These are phyloP conservation scores for Agrochola lychnidis DNA, from an alignment of 2,888 invertebrate genomes.

Conservation along the genomic window DNA sequence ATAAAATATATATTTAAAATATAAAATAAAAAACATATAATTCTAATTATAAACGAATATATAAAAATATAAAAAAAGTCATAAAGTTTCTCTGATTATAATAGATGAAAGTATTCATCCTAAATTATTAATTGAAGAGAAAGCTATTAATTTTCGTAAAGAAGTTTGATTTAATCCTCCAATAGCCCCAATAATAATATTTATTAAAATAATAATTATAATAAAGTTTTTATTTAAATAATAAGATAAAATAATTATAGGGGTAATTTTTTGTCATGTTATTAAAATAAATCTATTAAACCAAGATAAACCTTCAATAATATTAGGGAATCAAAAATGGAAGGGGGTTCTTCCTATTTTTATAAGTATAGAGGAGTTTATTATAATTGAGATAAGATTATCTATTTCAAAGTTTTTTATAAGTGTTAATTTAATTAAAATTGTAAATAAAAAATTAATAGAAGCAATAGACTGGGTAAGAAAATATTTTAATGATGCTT, in stretches of 20 bases:
- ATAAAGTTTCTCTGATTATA: slow-evolving; percentile 85
- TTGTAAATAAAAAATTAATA: slow-evolving; percentile 88
- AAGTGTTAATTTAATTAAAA: slow-evolving; percentile 81
- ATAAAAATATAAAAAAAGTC: slow-evolving; percentile 85
- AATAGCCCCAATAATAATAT: slow-evolving; percentile 87
- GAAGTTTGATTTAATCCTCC: slow-evolving; percentile 90
- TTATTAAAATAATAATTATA: slow-evolving; percentile 84
- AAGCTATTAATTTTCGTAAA: slow-evolving; percentile 91
- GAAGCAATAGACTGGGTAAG: slow-evolving; percentile 91
- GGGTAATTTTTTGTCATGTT: slow-evolving; percentile 92
- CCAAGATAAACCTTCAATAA: slow-evolving; percentile 91
- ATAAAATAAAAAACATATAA: slow-evolving; percentile 86
- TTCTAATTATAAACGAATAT: slow-evolving; percentile 85
- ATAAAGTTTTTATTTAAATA: slow-evolving; percentile 84
- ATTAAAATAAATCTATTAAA: slow-evolving; percentile 89
- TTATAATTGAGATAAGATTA: slow-evolving; percentile 77
- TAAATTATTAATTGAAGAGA: slow-evolving; percentile 92
- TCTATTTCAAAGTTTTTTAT: slow-evolving; percentile 79
- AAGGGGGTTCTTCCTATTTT: slow-evolving; percentile 91
- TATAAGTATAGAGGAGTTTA: slow-evolving; percentile 85
- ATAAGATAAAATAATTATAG: slow-evolving; percentile 89
- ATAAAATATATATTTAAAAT: slow-evolving; percentile 86
- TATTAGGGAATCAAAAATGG: slow-evolving; percentile 91
- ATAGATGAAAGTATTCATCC: slow-evolving; percentile 89
- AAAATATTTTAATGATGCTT: slow-evolving; percentile 92